phyloP scores from a whole-genome alignment of 1,140 invertebrate genomes.

The Drosophila ogumai region DNA sequence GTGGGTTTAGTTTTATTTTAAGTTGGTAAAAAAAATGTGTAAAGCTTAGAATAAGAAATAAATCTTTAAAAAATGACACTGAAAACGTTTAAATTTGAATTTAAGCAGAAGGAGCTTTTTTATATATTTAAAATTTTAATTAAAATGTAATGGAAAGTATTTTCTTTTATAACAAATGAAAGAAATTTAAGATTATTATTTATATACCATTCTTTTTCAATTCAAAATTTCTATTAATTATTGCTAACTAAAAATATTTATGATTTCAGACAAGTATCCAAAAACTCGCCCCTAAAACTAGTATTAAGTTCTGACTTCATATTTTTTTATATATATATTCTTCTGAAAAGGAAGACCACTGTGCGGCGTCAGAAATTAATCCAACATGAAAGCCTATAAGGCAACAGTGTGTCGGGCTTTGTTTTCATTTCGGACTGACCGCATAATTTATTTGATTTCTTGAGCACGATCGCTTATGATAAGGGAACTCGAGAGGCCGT shows the following conservation, averaged over 20 bases:
- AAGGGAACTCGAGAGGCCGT: constrained; percentile 14
- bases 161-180: no score
- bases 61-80: neutral
- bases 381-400: constrained; percentile 48
- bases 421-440: constrained; percentile 26
- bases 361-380: constrained; percentile 41
- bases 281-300: neutral
- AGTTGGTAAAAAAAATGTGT: neutral
- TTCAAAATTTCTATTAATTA: no score
- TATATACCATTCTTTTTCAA: no score
- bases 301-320: neutral
- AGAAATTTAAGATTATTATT: no score
- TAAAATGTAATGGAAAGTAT: no score
- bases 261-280: no score
- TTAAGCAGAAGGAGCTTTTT: no score
- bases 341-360: neutral
- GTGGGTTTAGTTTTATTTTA: neutral
- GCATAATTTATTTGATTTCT: constrained; percentile 52
- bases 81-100: no score
- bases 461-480: constrained; percentile 47
- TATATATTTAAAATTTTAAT: no score
- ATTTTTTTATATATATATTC: no score
- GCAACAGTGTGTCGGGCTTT: constrained; percentile 25
- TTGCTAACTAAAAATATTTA: no score
- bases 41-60: neutral